Evolutionary conservation across 2,888 invertebrate genomes (phyloP).

Genomic region (Apamea monoglypha): DNA sequence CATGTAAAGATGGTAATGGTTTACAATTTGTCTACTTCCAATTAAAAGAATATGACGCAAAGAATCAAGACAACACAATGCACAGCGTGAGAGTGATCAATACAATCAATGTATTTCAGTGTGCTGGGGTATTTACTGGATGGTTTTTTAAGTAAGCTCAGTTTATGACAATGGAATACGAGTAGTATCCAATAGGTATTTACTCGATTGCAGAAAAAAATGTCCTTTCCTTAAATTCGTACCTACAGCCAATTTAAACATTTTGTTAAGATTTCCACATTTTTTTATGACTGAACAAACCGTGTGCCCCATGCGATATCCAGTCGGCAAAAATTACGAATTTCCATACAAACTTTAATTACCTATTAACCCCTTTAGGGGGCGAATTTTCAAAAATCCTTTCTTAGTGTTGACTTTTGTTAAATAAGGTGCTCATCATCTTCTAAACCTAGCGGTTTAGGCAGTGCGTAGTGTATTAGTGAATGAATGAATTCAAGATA

Average conservation of each 20-base stretch:
- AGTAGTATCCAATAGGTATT: no score
- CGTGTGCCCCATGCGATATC: not conserved
- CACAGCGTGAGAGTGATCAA: not conserved
- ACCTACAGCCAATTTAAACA: not conserved
- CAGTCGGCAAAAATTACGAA: not conserved
- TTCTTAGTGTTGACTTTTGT: not conserved
- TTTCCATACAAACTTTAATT: not conserved
- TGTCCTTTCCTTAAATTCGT: not conserved
- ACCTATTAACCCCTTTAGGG: not conserved
- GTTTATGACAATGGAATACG: not conserved
- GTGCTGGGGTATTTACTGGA: accelerated
- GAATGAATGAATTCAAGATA: not conserved
- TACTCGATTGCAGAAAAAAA: not conserved
- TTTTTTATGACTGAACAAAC: not conserved
- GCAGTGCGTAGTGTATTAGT: not conserved
- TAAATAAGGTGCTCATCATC: not conserved
- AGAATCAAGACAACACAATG: not conserved
- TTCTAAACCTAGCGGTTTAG: not conserved
- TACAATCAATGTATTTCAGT: not conserved
- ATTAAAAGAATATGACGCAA: not conserved
- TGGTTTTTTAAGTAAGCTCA: not conserved
- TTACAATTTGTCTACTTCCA: no score
- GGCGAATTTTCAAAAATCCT: not conserved
- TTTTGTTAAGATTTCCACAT: not conserved
- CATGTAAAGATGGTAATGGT: no score